Evolutionary conservation across 2,888 invertebrate genomes (phyloP), one percentile per base, ranked within the genome.

Genomic region (Microctonus brassicae): DNA sequence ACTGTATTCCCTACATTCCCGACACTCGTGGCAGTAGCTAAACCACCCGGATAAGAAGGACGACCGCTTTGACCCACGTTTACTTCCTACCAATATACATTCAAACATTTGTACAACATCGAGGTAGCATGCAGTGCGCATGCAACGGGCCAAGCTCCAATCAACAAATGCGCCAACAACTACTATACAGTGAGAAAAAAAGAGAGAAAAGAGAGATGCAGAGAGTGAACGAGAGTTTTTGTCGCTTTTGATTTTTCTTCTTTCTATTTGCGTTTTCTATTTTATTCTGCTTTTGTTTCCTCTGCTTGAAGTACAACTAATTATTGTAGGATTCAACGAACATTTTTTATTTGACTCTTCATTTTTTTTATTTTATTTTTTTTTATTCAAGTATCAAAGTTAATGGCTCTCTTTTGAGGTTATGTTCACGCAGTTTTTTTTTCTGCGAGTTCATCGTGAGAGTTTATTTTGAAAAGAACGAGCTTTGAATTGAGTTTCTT

Each of bases 61-160:
- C 86, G 85, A 84, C 83, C 83, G 80, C 84, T 84, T 80, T 86
- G 86, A 85, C 84, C 85, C 81, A 83, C 81, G 80, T 83, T 86
- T 85, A 87, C 84, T 84, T 86, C 86, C 87, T 86, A 86, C 82
- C 84, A 74, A 84, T 86, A 84, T 80, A 86, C 84, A 86, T 85
- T 81, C 85, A 84, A 81, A 87, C 82, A 83, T 81, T 81, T 83
- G 78, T 84, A 85, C 86, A 84, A 87, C 86, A 86, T 85, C 82
- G 76, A 86, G 83, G 79, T 75, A 71, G 81, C 87, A 86, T 86
- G 86, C 86, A 82, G 69, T 39, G 63, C 42, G 80, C 85, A 86
- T 84, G 85, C 85, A 81, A 73, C 78, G 77, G 82, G 79, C 80
- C 79, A 69, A 71, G 76, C 75, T 79, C 79, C 82, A 83, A 83